phyloP scores from a whole-genome alignment of 2,888 invertebrate genomes.

The Stomorhina lunata region DNA sequence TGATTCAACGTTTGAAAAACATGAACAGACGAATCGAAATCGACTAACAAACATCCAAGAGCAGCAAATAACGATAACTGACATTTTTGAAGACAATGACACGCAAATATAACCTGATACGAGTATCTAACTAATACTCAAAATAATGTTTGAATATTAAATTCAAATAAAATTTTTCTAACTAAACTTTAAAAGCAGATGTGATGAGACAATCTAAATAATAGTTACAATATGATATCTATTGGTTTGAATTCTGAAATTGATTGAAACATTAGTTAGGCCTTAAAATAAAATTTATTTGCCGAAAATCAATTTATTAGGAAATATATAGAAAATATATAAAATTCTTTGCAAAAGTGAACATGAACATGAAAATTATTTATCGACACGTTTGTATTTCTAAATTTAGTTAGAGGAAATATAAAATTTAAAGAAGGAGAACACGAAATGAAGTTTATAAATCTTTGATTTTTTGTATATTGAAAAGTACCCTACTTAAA shows the following conservation, averaged over 20 bases:
- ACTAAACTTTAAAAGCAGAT: not conserved
- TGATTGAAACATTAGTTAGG: conserved; percentile 41
- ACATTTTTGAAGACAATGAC: conserved; percentile 61
- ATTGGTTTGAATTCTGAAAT: conserved; percentile 35
- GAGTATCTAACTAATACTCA: too few relatives aligned
- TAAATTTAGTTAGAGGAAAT: conserved; percentile 2
- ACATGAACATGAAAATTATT: conserved; percentile 32
- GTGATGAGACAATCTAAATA: not conserved
- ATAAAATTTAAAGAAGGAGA: not conserved
- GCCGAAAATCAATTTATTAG: not conserved
- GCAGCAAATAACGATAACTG: conserved; percentile 46
- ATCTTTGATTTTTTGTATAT: not conserved
- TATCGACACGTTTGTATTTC: not conserved
- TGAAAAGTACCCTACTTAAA: not conserved
- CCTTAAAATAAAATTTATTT: conserved; percentile 14
- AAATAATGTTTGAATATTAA: conserved; percentile 22
- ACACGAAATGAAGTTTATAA: not conserved
- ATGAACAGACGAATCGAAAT: not conserved
- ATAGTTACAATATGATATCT: not conserved
- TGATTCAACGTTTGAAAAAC: not conserved
- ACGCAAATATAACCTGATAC: conserved; percentile 62
- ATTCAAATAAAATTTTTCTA: not conserved
- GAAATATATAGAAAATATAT: not conserved
- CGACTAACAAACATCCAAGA: not conserved
- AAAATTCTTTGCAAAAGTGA: conserved; percentile 12